Evolutionary conservation across 2,888 invertebrate genomes (phyloP).

Genomic region (Minunthozetes semirufus): DNA sequence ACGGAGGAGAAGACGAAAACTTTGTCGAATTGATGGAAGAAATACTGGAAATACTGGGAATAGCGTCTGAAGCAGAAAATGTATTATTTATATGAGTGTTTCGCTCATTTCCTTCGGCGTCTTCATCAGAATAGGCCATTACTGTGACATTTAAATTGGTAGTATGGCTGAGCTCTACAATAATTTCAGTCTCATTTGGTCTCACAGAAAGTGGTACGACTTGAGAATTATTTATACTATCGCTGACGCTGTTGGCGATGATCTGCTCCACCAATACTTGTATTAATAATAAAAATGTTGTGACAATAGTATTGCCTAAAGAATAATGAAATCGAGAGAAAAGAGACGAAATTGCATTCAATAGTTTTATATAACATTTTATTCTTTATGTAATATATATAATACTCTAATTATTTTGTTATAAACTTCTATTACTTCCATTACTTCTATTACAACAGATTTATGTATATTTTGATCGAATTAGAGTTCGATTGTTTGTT

Average conservation of each 20-base stretch:
- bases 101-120: slow-evolving; percentile 14
- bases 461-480: slow-evolving; percentile 16
- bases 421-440: background rate
- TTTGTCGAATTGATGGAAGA: background rate
- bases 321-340: background rate
- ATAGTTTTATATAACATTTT: background rate
- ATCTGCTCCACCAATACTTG: slow-evolving; percentile 27
- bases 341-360: background rate
- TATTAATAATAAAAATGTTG: slow-evolving; percentile 26
- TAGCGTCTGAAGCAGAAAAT: background rate
- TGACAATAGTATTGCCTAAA: slow-evolving; percentile 18
- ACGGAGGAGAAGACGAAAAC: background rate
- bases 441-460: background rate
- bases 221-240: slow-evolving; percentile 20
- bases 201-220: slow-evolving; percentile 3
- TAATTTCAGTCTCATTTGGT: slow-evolving; percentile 28
- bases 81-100: slow-evolving; percentile 29
- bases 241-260: slow-evolving; percentile 16
- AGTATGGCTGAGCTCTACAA: slow-evolving; percentile 1
- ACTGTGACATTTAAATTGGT: slow-evolving; percentile 29
- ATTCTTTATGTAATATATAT: background rate
- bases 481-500: background rate
- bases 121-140: slow-evolving; percentile 23
- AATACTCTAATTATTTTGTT: background rate
- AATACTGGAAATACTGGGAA: background rate